Evolutionary conservation across 2,888 invertebrate species (phyloP).

Genomic region (Incurvaria masculella): DNA sequence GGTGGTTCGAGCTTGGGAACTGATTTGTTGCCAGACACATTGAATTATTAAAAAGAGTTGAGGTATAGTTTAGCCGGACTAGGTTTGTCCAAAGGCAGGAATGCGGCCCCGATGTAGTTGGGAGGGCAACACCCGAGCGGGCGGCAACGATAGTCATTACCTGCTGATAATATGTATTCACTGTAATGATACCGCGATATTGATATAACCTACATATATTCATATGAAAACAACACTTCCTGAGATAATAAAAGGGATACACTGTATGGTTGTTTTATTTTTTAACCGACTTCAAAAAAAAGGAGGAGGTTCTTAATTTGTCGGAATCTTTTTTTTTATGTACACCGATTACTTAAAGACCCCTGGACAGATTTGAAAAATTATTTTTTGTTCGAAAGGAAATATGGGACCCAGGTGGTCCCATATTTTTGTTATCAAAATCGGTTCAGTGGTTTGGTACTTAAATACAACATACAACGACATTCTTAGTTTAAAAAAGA

Average conservation of each 20-base stretch:
- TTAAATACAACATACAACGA: no score
- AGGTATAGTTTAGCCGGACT: neutral
- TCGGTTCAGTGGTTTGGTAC: no score
- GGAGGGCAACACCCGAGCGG: slow-evolving; percentile 22
- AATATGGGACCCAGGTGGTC: no score
- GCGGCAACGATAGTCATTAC: slow-evolving; percentile 45
- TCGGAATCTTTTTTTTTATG: no score
- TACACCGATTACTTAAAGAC: neutral
- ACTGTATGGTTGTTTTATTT: slow-evolving; percentile 22
- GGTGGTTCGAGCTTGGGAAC: slow-evolving; percentile 22
- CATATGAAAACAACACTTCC: slow-evolving; percentile 49
- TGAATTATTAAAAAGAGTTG: neutral
- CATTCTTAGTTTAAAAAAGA: no score
- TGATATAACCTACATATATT: slow-evolving; percentile 27
- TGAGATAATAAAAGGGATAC: slow-evolving; percentile 47
- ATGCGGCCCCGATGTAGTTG: no score
- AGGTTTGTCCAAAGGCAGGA: no score
- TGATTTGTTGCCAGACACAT: neutral
- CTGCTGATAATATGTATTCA: slow-evolving; percentile 39
- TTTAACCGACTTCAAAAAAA: no score
- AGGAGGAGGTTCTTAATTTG: no score
- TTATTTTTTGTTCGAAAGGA: no score
- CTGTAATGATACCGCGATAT: slow-evolving; percentile 48
- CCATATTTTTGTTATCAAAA: no score
- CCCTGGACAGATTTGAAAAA: no score